Evolutionary conservation across 2,113 vertebrate genomes (phyloP).

Genomic region (Uropsilus gracilis): DNA sequence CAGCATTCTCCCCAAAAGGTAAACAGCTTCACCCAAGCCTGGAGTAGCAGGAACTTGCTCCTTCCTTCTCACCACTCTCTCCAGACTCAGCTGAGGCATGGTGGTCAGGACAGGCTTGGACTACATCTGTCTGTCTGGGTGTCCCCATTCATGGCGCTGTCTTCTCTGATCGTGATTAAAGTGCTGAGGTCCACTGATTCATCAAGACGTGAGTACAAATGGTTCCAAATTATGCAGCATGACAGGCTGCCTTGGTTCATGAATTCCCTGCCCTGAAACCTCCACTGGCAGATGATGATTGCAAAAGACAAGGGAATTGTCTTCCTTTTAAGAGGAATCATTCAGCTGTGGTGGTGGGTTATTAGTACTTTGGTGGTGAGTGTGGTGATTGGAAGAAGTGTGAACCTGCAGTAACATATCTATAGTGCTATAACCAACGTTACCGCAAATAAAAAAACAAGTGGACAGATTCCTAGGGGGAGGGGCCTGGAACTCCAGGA

Average conservation of each 20-base stretch:
- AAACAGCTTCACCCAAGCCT: neutral
- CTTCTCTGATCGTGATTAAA: constrained; percentile 12
- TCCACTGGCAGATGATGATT: neutral
- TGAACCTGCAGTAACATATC: too few species aligned
- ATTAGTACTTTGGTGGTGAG: too few species aligned
- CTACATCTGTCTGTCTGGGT: neutral
- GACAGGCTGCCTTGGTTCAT: neutral
- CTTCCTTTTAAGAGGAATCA: neutral
- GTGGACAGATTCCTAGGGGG: constrained; percentile 91
- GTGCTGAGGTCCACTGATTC: neutral
- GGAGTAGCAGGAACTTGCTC: neutral
- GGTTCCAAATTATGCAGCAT: neutral
- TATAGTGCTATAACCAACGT: too few species aligned
- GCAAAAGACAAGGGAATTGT: neutral
- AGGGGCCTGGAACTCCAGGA: constrained; percentile 94
- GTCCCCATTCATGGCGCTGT: neutral
- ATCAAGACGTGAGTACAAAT: neutral
- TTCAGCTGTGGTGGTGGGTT: too few species aligned
- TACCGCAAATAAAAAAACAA: too few species aligned
- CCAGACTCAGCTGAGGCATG: neutral
- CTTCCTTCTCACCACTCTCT: neutral
- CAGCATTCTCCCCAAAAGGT: neutral
- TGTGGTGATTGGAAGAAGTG: too few species aligned
- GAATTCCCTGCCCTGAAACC: neutral
- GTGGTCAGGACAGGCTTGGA: neutral